These are phyloP conservation scores for Telmatochromis brichardi DNA, from an alignment of 2,113 vertebrate genomes.

Conservation along the genomic window DNA sequence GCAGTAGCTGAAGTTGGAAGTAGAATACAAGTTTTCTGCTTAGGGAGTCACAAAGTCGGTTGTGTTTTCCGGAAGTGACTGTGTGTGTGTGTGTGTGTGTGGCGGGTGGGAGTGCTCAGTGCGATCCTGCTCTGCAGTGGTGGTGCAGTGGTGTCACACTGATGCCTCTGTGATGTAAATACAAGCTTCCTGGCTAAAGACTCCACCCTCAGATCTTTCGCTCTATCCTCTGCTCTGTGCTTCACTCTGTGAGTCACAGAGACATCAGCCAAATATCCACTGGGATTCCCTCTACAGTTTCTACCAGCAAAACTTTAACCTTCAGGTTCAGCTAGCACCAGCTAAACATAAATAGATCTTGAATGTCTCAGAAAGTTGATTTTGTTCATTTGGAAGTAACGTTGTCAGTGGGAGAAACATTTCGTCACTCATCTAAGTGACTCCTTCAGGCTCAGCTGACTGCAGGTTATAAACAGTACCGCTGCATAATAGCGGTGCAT, in stretches of 20 bases:
- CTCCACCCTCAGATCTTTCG: conserved; percentile 4
- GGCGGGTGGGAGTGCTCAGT: neutral
- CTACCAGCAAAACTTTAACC: neutral
- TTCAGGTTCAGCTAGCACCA: neutral
- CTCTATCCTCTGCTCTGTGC: neutral
- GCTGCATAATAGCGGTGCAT: neutral
- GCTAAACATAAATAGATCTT: neutral
- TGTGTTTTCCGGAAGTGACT: neutral
- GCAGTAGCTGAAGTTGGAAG: neutral
- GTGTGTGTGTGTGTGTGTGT: neutral
- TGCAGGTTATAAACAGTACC: neutral
- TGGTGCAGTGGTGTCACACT: conserved; percentile 30
- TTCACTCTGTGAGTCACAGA: neutral
- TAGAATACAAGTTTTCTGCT: conserved; percentile 19
- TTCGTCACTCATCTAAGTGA: neutral
- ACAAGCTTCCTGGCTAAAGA: neutral
- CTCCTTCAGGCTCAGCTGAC: neutral
- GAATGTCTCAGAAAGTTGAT: neutral
- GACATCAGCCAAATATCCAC: neutral
- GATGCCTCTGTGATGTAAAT: conserved; percentile 16
- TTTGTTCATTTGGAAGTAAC: neutral
- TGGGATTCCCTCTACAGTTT: neutral
- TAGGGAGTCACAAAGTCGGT: neutral
- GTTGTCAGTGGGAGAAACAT: neutral
- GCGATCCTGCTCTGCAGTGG: conserved; percentile 20